phyloP scores from a whole-genome alignment of 64 coral and sea anemone genomes.

The Dendronephthya gigantea region DNA sequence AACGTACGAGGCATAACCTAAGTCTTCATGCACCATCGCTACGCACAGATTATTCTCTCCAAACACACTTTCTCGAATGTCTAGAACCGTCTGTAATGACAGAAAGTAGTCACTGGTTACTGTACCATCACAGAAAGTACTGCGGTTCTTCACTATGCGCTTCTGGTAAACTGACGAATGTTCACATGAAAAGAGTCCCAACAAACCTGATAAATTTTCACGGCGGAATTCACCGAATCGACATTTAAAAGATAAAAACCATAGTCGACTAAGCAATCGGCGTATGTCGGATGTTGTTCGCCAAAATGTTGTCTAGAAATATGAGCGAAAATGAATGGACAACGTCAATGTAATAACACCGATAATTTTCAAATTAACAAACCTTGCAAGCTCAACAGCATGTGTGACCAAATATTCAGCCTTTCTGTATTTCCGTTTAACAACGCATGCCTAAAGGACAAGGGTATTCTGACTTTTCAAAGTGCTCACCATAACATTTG shows the following conservation, averaged over 20 bases:
- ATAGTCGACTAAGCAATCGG: conserved; percentile 84
- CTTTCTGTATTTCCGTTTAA: conserved; percentile 91
- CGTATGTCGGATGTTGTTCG: conserved; percentile 76
- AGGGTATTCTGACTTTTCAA: too few relatives aligned
- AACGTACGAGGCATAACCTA: conserved; percentile 3
- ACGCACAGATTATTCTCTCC: neutral
- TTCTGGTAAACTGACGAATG: neutral
- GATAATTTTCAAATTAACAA: neutral
- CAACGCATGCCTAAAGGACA: conserved; percentile 72
- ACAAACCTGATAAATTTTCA: conserved; percentile 82
- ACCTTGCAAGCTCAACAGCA: conserved; percentile 83
- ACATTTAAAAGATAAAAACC: conserved; percentile 95
- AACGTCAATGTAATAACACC: neutral
- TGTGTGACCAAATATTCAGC: conserved; percentile 86
- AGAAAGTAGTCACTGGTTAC: neutral
- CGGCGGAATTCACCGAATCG: conserved; percentile 71
- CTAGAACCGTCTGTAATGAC: neutral
- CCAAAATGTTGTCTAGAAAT: conserved; percentile 66
- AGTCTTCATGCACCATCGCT: conserved; percentile 8
- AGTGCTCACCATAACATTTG: too few relatives aligned
- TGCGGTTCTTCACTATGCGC: too few relatives aligned
- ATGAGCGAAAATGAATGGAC: neutral
- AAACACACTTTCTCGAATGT: conserved; percentile 1
- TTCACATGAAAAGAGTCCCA: neutral
- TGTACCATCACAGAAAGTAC: neutral